Conservation (phyloP, 2,797 vertebrate species). For the Microhierax caerulescens region DNA sequence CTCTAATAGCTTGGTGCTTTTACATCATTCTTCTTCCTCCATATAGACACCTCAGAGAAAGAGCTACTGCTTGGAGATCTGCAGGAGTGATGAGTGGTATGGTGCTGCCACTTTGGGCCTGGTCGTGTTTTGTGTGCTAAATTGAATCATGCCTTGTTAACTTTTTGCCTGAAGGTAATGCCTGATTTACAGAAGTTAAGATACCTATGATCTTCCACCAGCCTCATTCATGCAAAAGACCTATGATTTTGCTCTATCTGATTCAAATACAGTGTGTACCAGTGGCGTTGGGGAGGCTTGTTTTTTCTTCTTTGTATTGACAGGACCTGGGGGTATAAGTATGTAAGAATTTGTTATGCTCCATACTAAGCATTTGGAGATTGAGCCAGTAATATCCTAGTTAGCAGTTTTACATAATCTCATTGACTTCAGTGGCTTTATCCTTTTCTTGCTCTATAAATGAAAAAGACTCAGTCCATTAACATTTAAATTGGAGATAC, state of each 20-base stretch:
- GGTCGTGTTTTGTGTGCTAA: accelerated
- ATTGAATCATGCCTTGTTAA: background rate
- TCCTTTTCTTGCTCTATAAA: constrained; percentile 8
- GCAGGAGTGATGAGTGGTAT: background rate
- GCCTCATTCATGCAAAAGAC: background rate
- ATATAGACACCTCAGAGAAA: background rate
- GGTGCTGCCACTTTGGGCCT: background rate
- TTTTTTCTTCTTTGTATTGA: background rate
- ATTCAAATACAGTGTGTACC: background rate
- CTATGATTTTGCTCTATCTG: background rate
- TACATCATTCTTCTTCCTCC: background rate
- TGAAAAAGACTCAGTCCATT: constrained; percentile 46
- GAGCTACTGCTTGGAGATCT: background rate
- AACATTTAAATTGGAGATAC: constrained; percentile 58
- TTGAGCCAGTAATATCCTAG: background rate
- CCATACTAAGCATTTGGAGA: background rate
- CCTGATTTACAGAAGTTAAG: background rate
- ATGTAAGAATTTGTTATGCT: background rate
- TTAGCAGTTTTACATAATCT: background rate
- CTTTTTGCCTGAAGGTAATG: background rate
- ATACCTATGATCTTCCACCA: background rate
- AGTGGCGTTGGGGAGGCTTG: background rate
- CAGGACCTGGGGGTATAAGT: background rate
- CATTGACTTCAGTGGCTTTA: background rate
- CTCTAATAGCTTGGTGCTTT: background rate